Conservation (phyloP, 2,113 vertebrate genomes). For the Lagopus muta region DNA sequence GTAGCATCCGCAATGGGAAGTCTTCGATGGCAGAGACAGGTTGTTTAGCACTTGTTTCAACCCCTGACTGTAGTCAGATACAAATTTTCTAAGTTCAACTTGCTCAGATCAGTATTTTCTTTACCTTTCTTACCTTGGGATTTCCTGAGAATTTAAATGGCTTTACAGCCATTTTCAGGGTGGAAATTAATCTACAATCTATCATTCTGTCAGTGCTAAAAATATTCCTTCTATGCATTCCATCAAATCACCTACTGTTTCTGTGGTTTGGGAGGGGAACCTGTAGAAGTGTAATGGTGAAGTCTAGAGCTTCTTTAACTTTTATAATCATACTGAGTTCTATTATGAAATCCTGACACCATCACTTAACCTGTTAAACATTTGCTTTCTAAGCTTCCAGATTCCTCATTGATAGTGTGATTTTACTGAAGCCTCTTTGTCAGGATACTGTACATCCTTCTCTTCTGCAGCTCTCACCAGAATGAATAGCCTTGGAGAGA, state of each 20-base stretch:
- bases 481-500: neutral
- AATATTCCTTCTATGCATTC: neutral
- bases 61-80: neutral
- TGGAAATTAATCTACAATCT: neutral
- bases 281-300: neutral
- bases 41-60: neutral
- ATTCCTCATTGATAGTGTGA: neutral
- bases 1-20: neutral
- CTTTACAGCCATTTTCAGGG: neutral
- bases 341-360: neutral
- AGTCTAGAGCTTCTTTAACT: neutral
- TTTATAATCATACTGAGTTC: neutral
- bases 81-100: accelerated
- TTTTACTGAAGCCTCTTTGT: neutral
- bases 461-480: neutral
- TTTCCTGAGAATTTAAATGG: neutral
- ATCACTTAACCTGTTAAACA: neutral
- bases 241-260: neutral
- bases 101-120: neutral
- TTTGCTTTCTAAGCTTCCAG: neutral
- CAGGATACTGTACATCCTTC: neutral
- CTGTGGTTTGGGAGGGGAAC: neutral
- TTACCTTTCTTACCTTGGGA: neutral
- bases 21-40: neutral
- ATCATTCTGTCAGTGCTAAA: neutral